These are phyloP conservation scores for Elysia crispata DNA, from an alignment of 2,888 invertebrate genomes.

Conservation along the genomic window DNA sequence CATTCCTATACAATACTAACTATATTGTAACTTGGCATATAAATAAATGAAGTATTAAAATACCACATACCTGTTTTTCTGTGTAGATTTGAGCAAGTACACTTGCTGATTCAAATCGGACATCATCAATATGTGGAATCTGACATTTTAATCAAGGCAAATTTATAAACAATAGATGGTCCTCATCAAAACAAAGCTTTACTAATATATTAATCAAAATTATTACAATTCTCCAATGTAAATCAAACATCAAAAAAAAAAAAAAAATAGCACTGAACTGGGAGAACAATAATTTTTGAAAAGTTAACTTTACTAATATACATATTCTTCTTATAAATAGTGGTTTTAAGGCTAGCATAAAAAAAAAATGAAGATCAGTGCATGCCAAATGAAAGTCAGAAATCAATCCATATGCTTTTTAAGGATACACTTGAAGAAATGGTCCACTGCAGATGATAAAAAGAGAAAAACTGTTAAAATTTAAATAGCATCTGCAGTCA, in stretches of 20 bases:
- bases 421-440: constrained; percentile 86
- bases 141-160: constrained; percentile 44
- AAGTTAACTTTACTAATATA: too few species aligned
- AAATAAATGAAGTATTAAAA: background rate
- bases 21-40: background rate
- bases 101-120: constrained; percentile 97
- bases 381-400: too few species aligned
- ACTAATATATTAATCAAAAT: too few species aligned
- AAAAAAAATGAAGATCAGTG: too few species aligned
- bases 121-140: constrained; percentile 84
- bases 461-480: background rate
- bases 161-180: background rate
- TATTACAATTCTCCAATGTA: too few species aligned
- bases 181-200: background rate
- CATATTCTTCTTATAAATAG: too few species aligned
- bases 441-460: constrained; percentile 86
- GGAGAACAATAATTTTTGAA: too few species aligned
- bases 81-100: constrained; percentile 91
- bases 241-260: too few species aligned
- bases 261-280: too few species aligned
- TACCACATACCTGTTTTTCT: constrained; percentile 84
- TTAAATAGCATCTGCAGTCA: background rate
- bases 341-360: too few species aligned
- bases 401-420: background rate
- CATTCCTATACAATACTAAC: too few species aligned